Evolutionary conservation across 2,797 vertebrate genomes (phyloP), one percentile per base, ranked within the genome.

Genomic region (Sphenodon punctatus): DNA sequence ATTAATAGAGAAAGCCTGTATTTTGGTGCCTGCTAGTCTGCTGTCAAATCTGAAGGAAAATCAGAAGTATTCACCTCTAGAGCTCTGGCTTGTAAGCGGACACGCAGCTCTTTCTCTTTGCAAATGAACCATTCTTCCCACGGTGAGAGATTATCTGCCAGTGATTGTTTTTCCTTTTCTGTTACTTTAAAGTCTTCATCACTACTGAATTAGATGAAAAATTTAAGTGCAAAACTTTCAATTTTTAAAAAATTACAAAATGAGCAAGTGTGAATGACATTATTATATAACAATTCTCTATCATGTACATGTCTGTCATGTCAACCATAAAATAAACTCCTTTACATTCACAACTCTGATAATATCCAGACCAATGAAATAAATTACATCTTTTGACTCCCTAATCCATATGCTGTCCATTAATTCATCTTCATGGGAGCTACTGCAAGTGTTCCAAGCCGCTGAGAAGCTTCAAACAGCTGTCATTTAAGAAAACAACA

Each of bases 91-190:
- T 97, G 97, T 23, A 96, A 81, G 89, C 94, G 96, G 45, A 94
- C 90, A 34, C 97, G 96, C 8, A 97, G 96, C 61, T 97, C 95
- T 93, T 95, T 98, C 85, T 98, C 97, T 94, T 99, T 99, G 89
- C 93, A 96, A 77, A 99, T 92, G 85, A 99, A 96, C 98, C 98
- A 99, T 78, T 95, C 79, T 90, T 99, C 97, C 98, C 98, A 99
- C 0, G 98, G 96, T 84, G 96, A 97, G 48, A 98, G 95, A 61
- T 89, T 84, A 45, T 94, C 94, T 32, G 75, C 83, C 67, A 84
- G 85, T 30, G 90, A 92, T 36, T 79, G 80, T 27, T 87, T 58
- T 72, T 32, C 39, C 13, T 32, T 80, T 23, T 6, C 65, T 93
- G 43, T 55, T 67, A 58, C 20, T 63, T 75, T 77, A 59, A 46